Percentiles rank a stretch among this genome's conserved stretches.
phyloP scores from a whole-genome alignment of 2,797 vertebrate genomes.

The Microhierax caerulescens region DNA sequence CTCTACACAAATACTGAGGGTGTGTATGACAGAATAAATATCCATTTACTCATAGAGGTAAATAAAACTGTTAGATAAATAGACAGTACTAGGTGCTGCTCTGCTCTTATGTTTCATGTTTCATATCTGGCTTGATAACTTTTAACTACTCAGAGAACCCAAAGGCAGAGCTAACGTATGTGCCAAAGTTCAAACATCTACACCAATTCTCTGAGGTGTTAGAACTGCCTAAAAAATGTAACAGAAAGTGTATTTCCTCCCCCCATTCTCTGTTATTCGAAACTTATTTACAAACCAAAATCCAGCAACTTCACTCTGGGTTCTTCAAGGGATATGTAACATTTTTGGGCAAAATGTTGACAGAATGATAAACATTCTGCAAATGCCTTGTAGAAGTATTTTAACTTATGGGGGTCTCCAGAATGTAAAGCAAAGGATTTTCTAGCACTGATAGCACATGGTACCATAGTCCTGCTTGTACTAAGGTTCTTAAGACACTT shows the following conservation, averaged over 20 bases:
- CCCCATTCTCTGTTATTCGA: neutral
- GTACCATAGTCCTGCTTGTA: neutral
- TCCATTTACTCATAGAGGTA: neutral
- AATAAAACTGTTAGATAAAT: neutral
- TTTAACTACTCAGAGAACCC: neutral
- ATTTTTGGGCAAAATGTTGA: neutral
- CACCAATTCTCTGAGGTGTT: neutral
- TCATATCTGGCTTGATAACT: neutral
- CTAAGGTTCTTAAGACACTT: too few relatives aligned
- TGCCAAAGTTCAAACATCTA: neutral
- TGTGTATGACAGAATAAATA: neutral
- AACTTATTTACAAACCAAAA: neutral
- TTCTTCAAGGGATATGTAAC: neutral
- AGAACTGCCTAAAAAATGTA: neutral
- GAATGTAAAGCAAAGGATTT: neutral
- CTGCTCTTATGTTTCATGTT: neutral
- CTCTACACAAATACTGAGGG: neutral
- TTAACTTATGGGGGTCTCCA: neutral
- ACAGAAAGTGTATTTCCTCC: neutral
- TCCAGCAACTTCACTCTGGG: neutral
- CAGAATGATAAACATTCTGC: neutral
- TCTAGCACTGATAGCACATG: neutral
- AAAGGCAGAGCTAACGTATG: neutral
- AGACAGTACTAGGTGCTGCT: neutral
- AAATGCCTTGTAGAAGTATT: neutral